Percentiles rank a stretch among this genome's conserved stretches.
phyloP scores from a whole-genome alignment of 2,113 vertebrate genomes.

The Coregonus clupeaformis region DNA sequence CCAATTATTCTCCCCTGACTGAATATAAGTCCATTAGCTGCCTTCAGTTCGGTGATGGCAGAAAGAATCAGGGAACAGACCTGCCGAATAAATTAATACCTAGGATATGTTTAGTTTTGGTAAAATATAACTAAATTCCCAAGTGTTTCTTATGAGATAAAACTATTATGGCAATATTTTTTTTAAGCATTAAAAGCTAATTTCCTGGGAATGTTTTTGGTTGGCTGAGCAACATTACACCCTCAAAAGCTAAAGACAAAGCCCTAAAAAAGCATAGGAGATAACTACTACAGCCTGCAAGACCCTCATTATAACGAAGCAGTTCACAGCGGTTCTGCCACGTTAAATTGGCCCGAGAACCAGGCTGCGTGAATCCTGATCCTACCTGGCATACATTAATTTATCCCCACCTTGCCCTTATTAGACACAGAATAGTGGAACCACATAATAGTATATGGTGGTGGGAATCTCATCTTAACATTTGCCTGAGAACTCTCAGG shows the following conservation, averaged over 20 bases:
- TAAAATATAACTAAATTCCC: not conserved
- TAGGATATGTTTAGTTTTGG: not conserved
- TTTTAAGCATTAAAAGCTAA: not conserved
- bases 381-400: not conserved
- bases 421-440: not conserved
- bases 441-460: not conserved
- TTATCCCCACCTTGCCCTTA: slow-evolving; percentile 5
- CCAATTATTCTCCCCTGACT: not conserved
- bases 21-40: not conserved
- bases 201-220: not conserved
- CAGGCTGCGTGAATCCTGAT: not conserved
- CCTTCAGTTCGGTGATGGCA: not conserved
- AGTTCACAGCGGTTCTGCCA: not conserved
- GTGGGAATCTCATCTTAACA: not conserved
- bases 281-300: not conserved
- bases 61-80: not conserved
- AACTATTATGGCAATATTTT: not conserved
- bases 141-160: not conserved
- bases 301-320: not conserved
- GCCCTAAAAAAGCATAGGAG: not conserved
- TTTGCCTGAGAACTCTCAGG: not conserved
- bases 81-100: not conserved
- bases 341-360: not conserved
- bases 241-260: not conserved
- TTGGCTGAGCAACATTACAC: not conserved